Evolutionary conservation across 1,140 invertebrate species (phyloP), one percentile per base, ranked within the genome.

Genomic region (Drosophila tsacasi): DNA sequence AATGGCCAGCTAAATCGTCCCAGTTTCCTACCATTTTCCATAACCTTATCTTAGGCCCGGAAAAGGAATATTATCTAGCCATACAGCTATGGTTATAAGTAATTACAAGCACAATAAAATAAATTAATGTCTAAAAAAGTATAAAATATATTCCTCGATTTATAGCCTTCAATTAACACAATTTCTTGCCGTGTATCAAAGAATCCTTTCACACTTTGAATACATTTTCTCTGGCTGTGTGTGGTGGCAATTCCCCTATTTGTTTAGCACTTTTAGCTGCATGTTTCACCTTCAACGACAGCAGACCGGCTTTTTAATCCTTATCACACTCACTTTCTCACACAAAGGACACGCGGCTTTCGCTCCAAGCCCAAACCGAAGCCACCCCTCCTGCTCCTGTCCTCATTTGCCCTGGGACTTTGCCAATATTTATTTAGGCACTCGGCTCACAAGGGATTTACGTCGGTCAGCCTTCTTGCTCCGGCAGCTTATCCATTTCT

Each of bases 401-500:
- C n/a, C 54, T 32, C 85, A 72, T 86, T 91, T 85, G 50, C 32
- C 30, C 61, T 65, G 59, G 52, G 79, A 78, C 91, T 91, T 73
- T 67, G 63, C 59, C 65, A 80, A 85, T 91, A 89, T 91, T 91
- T 91, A 63, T 91, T 91, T 91, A 91, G 89, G 89, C 69, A 76
- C 66, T 67, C 25, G 64, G 52, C 77, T 66, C 50, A 67, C 76
- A 68, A 59, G 49, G 54, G 78, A 71, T 79, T 79, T 82, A 68
- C 80, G 40, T 59, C 47, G 52, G 40, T 62, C 67, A 65, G 58
- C 46, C 49, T 58, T 35, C 76, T 47, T 61, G 25, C 50, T 47
- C 40, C 21, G 6, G 15, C 21, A 25, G 37, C 58, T 46, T 46
- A 54, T 69, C 65, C 52, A 57, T 46, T 47, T 37, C 32, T 55